Conservation (phyloP, 2,797 vertebrate species). For the Bucorvus abyssinicus region DNA sequence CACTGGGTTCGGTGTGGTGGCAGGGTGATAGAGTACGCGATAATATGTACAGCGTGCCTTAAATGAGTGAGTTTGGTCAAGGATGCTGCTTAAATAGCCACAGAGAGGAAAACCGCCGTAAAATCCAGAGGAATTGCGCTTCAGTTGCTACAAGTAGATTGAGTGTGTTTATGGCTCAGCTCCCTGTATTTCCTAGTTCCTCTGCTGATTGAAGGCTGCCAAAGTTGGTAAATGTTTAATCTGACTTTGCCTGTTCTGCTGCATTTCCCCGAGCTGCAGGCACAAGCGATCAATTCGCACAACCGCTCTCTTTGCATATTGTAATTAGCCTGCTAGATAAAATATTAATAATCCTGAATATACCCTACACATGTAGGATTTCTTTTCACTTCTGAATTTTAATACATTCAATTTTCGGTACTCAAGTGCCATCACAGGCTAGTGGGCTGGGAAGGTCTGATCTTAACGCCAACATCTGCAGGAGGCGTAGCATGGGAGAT, state of each 20-base stretch:
- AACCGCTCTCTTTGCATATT: background rate
- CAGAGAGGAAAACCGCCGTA: background rate
- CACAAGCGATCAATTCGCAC: background rate
- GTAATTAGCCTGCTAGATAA: background rate
- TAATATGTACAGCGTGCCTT: background rate
- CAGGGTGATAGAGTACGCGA: background rate
- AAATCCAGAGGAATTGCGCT: background rate
- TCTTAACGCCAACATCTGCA: background rate
- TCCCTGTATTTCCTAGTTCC: background rate
- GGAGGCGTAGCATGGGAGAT: accelerated
- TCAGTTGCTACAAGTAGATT: background rate
- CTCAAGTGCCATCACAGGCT: background rate
- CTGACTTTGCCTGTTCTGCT: background rate
- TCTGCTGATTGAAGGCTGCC: accelerated
- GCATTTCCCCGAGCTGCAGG: background rate
- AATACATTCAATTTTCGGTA: background rate
- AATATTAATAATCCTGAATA: background rate
- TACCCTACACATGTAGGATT: background rate
- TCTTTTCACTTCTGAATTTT: background rate
- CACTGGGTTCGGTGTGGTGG: background rate
- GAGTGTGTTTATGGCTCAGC: background rate
- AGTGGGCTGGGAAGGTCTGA: background rate
- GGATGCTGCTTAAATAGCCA: background rate
- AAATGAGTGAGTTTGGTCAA: background rate
- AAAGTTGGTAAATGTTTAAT: background rate